Percentiles rank a stretch among this genome's conserved stretches.
phyloP scores from a whole-genome alignment of 2,797 vertebrate species.

The Meriones psammophilus region DNA sequence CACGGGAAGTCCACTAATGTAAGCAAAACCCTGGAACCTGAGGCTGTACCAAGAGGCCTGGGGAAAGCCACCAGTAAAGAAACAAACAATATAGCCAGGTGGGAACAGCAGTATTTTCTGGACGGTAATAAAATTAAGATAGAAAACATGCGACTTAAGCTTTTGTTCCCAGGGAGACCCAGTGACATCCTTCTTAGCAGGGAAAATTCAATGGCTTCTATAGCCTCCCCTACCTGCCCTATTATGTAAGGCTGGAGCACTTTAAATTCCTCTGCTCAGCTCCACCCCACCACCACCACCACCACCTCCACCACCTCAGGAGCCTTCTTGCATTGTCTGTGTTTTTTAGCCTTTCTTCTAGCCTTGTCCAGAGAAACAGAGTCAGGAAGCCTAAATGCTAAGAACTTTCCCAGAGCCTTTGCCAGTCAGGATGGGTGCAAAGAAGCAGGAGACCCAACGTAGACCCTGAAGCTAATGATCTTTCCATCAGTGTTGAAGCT shows the following conservation, averaged over 20 bases:
- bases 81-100: neutral
- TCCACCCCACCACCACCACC: neutral
- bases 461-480: neutral
- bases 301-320: neutral
- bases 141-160: conserved; percentile 14
- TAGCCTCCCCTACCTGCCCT: neutral
- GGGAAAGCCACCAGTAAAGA: neutral
- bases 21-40: neutral
- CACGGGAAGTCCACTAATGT: neutral
- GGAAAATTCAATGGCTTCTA: neutral
- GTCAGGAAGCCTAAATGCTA: neutral
- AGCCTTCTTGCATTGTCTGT: neutral
- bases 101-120: neutral
- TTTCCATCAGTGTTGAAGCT: neutral
- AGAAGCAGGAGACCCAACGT: neutral
- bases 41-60: neutral
- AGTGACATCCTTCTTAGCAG: neutral
- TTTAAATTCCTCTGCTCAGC: neutral
- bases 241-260: neutral
- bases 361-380: neutral
- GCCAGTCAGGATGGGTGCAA: neutral
- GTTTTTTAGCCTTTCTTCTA: neutral
- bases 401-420: neutral
- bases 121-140: conserved; percentile 4
- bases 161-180: neutral